Evolutionary conservation across 2,888 invertebrate genomes (phyloP).

Genomic region (Drosophila melanosoma): DNA sequence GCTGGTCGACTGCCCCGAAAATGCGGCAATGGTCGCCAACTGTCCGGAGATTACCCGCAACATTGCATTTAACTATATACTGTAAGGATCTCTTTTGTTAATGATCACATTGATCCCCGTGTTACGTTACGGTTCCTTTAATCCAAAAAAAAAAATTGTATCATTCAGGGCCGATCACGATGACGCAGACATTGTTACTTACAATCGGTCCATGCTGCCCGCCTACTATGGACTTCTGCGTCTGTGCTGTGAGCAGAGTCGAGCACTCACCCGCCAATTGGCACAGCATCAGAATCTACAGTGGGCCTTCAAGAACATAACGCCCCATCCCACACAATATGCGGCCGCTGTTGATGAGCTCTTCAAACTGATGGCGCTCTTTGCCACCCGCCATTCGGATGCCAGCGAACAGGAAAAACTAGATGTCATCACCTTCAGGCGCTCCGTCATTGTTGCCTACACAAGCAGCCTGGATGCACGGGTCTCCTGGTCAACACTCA

Average conservation of each 20-base stretch:
- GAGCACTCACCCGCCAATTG: slow-evolving; percentile 93
- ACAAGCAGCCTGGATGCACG: slow-evolving; percentile 95
- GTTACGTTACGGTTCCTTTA: background rate
- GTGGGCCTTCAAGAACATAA: slow-evolving; percentile 98
- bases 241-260: slow-evolving; percentile 95
- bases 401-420: slow-evolving; percentile 90
- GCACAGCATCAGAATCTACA: slow-evolving; percentile 97
- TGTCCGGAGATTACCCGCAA: slow-evolving; percentile 96
- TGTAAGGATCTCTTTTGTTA: slow-evolving; percentile 88
- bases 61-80: slow-evolving; percentile 97
- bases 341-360: slow-evolving; percentile 96
- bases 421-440: slow-evolving; percentile 93
- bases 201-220: slow-evolving; percentile 97
- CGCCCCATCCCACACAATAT: slow-evolving; percentile 97
- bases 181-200: slow-evolving; percentile 97
- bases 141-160: slow-evolving; percentile 9
- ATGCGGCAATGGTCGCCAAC: slow-evolving; percentile 93
- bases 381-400: slow-evolving; percentile 93
- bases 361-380: slow-evolving; percentile 94
- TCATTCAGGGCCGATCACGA: slow-evolving; percentile 94
- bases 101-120: background rate
- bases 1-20: slow-evolving; percentile 96
- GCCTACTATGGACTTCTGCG: slow-evolving; percentile 95
- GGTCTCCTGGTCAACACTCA: slow-evolving; percentile 97
- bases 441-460: slow-evolving; percentile 94